Evolutionary conservation across 2,113 vertebrate genomes (phyloP).

Genomic region (Neodontobutis hainanensis): DNA sequence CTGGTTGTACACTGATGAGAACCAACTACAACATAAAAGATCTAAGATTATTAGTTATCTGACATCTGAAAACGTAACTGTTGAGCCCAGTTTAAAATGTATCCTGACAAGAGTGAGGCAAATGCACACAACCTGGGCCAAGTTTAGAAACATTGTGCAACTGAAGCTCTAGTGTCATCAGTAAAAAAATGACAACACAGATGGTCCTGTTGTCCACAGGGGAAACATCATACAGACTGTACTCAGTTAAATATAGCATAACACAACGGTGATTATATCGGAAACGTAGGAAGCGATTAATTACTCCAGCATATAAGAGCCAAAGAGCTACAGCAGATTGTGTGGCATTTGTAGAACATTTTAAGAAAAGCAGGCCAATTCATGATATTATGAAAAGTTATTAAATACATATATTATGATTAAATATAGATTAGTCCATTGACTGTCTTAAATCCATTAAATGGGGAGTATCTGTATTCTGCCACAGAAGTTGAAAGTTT

Average conservation of each 20-base stretch:
- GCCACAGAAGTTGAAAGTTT: too few relatives aligned
- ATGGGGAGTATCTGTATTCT: too few relatives aligned
- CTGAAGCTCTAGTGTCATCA: slow-evolving; percentile 64
- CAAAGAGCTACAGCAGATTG: slow-evolving; percentile 17
- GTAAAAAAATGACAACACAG: slow-evolving; percentile 67
- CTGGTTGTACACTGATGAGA: too few relatives aligned
- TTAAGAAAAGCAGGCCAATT: slow-evolving; percentile 11
- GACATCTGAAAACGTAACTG: not conserved
- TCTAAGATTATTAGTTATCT: too few relatives aligned
- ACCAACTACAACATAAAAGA: too few relatives aligned
- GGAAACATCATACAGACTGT: slow-evolving; percentile 56
- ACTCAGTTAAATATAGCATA: slow-evolving; percentile 70
- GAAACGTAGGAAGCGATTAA: slow-evolving; percentile 58
- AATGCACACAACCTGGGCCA: slow-evolving; percentile 24
- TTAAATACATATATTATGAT: not conserved
- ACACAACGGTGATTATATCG: slow-evolving; percentile 51
- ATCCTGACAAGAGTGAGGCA: slow-evolving; percentile 17
- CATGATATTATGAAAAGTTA: not conserved
- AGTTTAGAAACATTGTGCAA: slow-evolving; percentile 54
- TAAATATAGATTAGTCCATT: too few relatives aligned
- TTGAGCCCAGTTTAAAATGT: slow-evolving; percentile 11
- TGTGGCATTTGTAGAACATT: slow-evolving; percentile 19
- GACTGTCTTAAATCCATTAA: too few relatives aligned
- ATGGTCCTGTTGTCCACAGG: slow-evolving; percentile 67
- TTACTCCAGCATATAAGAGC: slow-evolving; percentile 32